Evolutionary conservation across 2,888 invertebrate species (phyloP), one percentile per base, ranked within the genome.

Genomic region (Cylindroiulus punctatus): DNA sequence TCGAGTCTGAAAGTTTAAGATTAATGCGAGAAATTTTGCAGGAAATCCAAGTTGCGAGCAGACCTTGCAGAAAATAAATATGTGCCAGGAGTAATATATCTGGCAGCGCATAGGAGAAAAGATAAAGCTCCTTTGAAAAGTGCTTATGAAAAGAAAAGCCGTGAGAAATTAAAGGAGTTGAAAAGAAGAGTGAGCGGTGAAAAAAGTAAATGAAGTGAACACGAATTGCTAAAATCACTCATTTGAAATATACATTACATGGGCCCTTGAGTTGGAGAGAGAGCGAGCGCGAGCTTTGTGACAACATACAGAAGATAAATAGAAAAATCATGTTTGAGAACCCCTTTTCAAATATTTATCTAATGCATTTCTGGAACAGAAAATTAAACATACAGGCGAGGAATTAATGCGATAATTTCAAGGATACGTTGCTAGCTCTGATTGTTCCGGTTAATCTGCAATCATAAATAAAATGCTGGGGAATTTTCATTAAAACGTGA

Each of bases 71-170:
- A 65, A 26, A 65, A 65, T 65, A 65, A 65, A 65, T 65, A 65
- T 65, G n/a, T 12, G 26, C 65, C 65, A 65, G 65, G 26, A 65
- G 65, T 65, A 65, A 65, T 65, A 65, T 65, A 65, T 65, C 65
- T 65, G 65, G 65, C 26, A 26, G 65, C 26, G 22, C 65, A 65
- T 12, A 65, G 26, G 65, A 65, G 65, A 65, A 65, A 65, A 65
- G 65, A 65, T 65, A 65, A 65, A 65, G 65, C 65, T 26, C 65
- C n/a, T 65, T 65, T 65, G 65, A 65, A 65, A 65, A 65, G 65
- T 65, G 65, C 65, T 65, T 65, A 65, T 65, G 65, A 65, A 65
- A 65, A 65, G 65, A 65, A 65, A 65, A 65, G 65, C 65, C n/a
- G 65, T 26, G 65, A 65, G 65, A 65, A 65, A 65, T 65, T 65